Conservation (phyloP, 2,113 vertebrate genomes). For the Noctilio leporinus region DNA sequence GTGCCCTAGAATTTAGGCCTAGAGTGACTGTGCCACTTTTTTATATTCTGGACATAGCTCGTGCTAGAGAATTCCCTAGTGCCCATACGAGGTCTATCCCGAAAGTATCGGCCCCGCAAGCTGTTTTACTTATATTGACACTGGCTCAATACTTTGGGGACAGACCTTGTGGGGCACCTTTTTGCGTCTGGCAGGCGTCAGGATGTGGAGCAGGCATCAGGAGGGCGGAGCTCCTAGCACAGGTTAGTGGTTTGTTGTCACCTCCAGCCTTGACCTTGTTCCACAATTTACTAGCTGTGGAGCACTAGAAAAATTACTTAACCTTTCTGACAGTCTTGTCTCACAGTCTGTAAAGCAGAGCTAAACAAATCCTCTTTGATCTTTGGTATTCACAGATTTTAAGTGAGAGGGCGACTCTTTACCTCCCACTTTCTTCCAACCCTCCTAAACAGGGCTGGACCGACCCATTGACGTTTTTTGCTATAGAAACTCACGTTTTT, state of each 20-base stretch:
- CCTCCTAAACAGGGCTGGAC: neutral
- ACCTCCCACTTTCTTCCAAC: neutral
- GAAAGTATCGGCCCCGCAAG: no score
- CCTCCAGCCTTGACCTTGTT: neutral
- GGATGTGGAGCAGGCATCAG: neutral
- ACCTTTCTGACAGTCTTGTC: neutral
- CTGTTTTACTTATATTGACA: no score
- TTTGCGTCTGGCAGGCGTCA: neutral
- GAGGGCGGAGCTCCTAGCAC: neutral
- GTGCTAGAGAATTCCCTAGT: neutral
- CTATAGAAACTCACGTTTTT: neutral
- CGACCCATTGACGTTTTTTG: neutral
- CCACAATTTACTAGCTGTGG: neutral
- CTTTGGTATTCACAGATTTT: neutral
- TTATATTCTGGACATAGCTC: neutral
- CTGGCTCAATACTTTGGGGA: no score
- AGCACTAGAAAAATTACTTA: neutral
- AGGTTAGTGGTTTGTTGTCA: neutral
- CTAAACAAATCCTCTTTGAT: neutral
- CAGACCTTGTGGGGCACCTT: no score
- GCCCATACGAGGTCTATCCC: no score
- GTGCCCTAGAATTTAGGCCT: neutral
- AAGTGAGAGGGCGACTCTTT: neutral
- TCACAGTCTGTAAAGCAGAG: neutral
- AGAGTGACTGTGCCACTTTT: neutral